A percentile compares a stretch with the other conserved stretches of the same genome.
Conservation (phyloP, 2,888 invertebrate species). For the Melieria picta region DNA sequence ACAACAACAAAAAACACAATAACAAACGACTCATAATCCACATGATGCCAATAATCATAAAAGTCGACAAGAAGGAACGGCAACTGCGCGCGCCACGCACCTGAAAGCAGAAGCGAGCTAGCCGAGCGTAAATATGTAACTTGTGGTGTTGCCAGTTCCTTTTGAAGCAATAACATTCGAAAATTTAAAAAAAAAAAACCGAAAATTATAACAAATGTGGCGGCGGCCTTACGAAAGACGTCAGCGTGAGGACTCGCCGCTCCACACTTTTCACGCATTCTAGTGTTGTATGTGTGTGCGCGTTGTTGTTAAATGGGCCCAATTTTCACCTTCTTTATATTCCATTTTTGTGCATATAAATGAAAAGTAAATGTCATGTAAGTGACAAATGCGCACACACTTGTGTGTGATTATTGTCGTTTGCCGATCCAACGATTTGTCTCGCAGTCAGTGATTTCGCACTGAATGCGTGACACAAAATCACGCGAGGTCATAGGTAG, state of each 20-base stretch:
- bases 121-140: too few relatives aligned
- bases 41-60: constrained; percentile 43
- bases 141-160: too few relatives aligned
- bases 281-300: neutral
- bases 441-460: too few relatives aligned
- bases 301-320: neutral
- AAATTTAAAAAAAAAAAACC: neutral
- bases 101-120: too few relatives aligned
- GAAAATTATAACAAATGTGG: constrained; percentile 8
- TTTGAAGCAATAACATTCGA: neutral
- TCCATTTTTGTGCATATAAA: constrained; percentile 15
- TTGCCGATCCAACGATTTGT: neutral
- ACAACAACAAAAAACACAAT: constrained; percentile 2
- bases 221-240: neutral
- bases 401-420: constrained; percentile 4
- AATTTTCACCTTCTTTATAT: neutral
- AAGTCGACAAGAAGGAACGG: constrained; percentile 12
- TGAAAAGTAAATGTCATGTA: constrained; percentile 29
- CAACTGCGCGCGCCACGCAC: neutral
- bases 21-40: constrained; percentile 39
- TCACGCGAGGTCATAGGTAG: too few relatives aligned
- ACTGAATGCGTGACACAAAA: too few relatives aligned
- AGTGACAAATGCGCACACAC: constrained; percentile 27
- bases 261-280: too few relatives aligned
- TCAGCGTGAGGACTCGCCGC: too few relatives aligned